A percentile compares a stretch with the other conserved stretches of the same genome.
phyloP scores from a whole-genome alignment of 2,797 vertebrate genomes.

The Xenops minutus region DNA sequence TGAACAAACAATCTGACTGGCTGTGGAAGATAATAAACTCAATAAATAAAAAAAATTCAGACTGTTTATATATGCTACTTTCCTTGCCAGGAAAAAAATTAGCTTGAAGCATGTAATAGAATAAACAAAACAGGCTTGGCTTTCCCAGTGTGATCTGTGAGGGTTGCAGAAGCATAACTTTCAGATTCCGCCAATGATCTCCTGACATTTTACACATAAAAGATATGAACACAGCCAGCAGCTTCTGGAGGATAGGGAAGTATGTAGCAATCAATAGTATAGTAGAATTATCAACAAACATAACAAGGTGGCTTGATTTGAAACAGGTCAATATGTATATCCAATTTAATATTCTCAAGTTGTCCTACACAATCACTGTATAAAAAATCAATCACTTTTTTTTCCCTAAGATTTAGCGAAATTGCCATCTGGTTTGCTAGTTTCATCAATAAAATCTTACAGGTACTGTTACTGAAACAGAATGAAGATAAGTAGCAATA shows the following conservation, averaged over 20 bases:
- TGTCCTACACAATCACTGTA: background rate
- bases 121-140: conserved; percentile 9
- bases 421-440: conserved; percentile 21
- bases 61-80: background rate
- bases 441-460: conserved; percentile 42
- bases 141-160: background rate
- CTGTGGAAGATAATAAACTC: background rate
- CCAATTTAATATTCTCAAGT: conserved; percentile 16
- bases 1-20: background rate
- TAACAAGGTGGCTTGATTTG: background rate
- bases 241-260: background rate
- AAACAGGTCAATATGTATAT: background rate
- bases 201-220: background rate
- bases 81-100: conserved; percentile 26
- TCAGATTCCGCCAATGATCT: background rate
- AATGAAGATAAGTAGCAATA: background rate
- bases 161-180: background rate
- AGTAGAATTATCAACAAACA: background rate
- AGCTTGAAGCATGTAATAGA: background rate
- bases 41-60: conserved; percentile 24
- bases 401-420: background rate
- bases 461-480: conserved; percentile 23
- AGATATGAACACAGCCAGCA: background rate
- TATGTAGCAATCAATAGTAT: background rate
- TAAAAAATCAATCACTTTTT: conserved; percentile 10